These are phyloP conservation scores for Vultur gryphus DNA, from an alignment of 2,797 vertebrate genomes.

Conservation along the genomic window DNA sequence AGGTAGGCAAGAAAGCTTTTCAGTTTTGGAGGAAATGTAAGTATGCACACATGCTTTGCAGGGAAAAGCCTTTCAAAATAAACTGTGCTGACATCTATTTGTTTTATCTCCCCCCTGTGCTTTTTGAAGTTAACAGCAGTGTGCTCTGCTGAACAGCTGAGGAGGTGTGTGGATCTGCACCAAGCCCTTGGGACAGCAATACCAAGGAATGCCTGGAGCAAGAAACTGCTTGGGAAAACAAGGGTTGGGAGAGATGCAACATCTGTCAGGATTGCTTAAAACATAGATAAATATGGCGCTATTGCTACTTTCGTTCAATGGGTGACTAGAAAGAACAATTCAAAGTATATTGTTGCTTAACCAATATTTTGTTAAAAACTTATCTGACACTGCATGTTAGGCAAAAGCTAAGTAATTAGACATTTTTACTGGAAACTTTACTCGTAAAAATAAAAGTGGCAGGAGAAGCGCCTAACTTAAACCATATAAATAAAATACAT, in stretches of 20 bases:
- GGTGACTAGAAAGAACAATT: not conserved
- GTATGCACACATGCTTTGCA: not conserved
- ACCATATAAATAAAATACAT: not conserved
- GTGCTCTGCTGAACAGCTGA: constrained; percentile 49
- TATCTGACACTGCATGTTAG: not conserved
- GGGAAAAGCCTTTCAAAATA: constrained; percentile 5
- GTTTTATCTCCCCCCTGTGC: not conserved
- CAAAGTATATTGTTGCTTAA: not conserved
- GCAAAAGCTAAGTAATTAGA: not conserved
- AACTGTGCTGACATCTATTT: constrained; percentile 1
- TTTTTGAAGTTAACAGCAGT: constrained; percentile 25
- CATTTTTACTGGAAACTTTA: not conserved
- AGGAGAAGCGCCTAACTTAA: not conserved
- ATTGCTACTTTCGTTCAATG: not conserved
- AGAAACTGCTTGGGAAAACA: not conserved
- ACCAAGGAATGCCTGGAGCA: constrained; percentile 55
- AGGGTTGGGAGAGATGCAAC: not conserved
- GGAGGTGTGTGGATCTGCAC: constrained; percentile 15
- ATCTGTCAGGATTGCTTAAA: constrained; percentile 28
- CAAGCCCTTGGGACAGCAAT: constrained; percentile 55
- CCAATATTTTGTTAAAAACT: not conserved
- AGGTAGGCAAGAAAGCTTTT: not conserved
- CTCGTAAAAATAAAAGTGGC: not conserved
- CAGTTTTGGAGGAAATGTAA: not conserved
- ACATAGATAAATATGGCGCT: constrained; percentile 8